phyloP scores from a whole-genome alignment of 2,797 vertebrate species.

The Gastrophryne carolinensis region DNA sequence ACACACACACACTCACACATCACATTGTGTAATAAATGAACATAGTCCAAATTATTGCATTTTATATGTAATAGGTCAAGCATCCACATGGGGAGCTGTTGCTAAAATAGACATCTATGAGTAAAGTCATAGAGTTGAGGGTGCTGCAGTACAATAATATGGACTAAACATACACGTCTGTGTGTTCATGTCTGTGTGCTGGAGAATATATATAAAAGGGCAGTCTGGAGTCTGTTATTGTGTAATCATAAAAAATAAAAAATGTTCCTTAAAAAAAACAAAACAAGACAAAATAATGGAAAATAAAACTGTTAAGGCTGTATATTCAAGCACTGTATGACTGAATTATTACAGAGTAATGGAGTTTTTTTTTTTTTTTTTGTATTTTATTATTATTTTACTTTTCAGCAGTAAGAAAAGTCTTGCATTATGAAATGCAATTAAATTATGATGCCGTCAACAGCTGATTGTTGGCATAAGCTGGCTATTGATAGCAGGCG shows the following conservation, averaged over 20 bases:
- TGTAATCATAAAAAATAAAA: conserved; percentile 33
- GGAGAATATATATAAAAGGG: conserved; percentile 43
- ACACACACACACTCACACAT: conserved; percentile 24
- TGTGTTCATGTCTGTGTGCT: conserved; percentile 35
- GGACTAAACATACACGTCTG: conserved; percentile 28
- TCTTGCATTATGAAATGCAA: conserved; percentile 75
- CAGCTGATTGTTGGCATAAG: conserved; percentile 82
- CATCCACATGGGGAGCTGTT: conserved; percentile 10
- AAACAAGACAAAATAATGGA: too few relatives aligned
- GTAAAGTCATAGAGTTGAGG: conserved; percentile 10
- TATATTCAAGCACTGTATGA: conserved; percentile 95
- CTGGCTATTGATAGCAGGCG: conserved; percentile 73
- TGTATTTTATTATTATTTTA: neutral
- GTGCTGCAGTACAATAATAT: conserved; percentile 12
- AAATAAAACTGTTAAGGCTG: conserved; percentile 85
- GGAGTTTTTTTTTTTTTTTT: conserved; percentile 58
- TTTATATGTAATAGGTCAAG: conserved; percentile 3
- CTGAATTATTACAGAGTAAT: conserved; percentile 82
- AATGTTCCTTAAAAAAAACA: conserved; percentile 68
- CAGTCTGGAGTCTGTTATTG: conserved; percentile 34
- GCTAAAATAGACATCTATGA: neutral
- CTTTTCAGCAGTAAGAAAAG: conserved; percentile 80
- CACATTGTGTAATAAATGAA: conserved; percentile 23
- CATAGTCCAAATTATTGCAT: conserved; percentile 40
- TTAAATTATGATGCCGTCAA: conserved; percentile 74